These are phyloP conservation scores for Camponotus vicinus DNA, from an alignment of 1,140 invertebrate species.

Conservation along the genomic window DNA sequence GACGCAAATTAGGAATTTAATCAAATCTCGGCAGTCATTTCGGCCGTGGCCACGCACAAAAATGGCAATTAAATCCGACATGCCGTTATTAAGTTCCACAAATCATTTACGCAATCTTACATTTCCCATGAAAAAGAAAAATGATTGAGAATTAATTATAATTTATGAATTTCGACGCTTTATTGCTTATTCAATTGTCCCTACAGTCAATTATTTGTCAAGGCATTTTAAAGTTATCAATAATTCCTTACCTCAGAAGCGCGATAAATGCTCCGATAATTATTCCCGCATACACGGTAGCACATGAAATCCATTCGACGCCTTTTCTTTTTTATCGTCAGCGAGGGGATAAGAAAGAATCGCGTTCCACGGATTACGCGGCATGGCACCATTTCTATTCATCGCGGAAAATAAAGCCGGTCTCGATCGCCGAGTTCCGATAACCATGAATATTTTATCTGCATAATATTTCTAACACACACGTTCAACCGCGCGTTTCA, in stretches of 20 bases:
- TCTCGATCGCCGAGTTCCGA: conserved; percentile 78
- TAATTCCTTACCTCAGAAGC: not conserved
- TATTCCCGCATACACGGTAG: not conserved
- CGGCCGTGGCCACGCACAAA: conserved; percentile 49
- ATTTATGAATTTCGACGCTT: not conserved
- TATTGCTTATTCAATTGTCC: not conserved
- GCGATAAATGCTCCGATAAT: conserved; percentile 25
- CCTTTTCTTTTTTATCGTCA: conserved; percentile 9
- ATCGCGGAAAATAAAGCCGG: conserved; percentile 81
- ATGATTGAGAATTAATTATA: conserved; percentile 18
- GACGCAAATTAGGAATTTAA: conserved; percentile 74
- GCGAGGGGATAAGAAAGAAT: conserved; percentile 50
- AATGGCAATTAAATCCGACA: conserved; percentile 66
- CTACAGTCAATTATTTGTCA: not conserved
- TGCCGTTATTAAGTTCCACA: conserved; percentile 59
- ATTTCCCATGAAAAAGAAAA: conserved; percentile 22
- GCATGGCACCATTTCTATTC: conserved; percentile 79
- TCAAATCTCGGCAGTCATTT: conserved; percentile 69
- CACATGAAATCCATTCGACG: conserved; percentile 8
- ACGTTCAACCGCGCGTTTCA: not conserved
- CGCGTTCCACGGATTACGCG: conserved; percentile 55
- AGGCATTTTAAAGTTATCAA: not conserved
- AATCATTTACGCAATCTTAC: conserved; percentile 36
- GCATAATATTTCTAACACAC: conserved; percentile 77
- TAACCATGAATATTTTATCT: conserved; percentile 82